A percentile compares a stretch with the other conserved stretches of the same genome.
Evolutionary conservation across 2,797 vertebrate genomes (phyloP).

Genomic region (Sphenodon punctatus): DNA sequence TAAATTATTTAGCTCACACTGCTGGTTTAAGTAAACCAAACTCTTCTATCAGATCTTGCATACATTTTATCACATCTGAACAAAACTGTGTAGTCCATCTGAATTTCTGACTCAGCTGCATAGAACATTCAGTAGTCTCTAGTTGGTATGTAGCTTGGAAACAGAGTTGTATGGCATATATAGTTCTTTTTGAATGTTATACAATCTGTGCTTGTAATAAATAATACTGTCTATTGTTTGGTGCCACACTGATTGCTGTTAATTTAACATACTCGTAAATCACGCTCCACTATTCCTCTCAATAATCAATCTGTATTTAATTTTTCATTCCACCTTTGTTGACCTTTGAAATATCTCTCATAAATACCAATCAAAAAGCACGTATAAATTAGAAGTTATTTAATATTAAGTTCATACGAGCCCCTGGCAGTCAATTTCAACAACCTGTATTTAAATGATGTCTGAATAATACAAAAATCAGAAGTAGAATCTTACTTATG

Average conservation of each 20-base stretch:
- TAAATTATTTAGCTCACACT: background rate
- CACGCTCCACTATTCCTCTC: slow-evolving; percentile 12
- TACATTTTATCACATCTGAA: background rate
- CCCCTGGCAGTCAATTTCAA: background rate
- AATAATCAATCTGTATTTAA: background rate
- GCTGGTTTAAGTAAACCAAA: background rate
- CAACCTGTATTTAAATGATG: background rate
- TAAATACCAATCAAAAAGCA: background rate
- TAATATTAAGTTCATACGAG: slow-evolving; percentile 21
- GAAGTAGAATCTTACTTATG: background rate
- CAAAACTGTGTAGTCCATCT: background rate
- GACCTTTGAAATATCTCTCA: slow-evolving; percentile 13
- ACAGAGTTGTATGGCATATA: background rate
- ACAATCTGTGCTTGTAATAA: background rate
- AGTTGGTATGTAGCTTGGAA: background rate
- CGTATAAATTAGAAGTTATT: background rate
- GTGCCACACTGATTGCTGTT: slow-evolving; percentile 9
- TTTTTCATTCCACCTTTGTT: slow-evolving; percentile 32
- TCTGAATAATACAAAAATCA: background rate
- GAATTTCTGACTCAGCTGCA: background rate
- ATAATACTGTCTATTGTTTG: background rate
- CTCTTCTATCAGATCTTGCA: background rate
- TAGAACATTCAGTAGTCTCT: background rate
- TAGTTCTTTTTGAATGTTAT: background rate
- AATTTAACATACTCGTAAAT: slow-evolving; percentile 26